Percentiles rank a stretch among this genome's conserved stretches.
phyloP scores from a whole-genome alignment of 2,113 vertebrate species.

The Dunckerocampus dactyliophorus region DNA sequence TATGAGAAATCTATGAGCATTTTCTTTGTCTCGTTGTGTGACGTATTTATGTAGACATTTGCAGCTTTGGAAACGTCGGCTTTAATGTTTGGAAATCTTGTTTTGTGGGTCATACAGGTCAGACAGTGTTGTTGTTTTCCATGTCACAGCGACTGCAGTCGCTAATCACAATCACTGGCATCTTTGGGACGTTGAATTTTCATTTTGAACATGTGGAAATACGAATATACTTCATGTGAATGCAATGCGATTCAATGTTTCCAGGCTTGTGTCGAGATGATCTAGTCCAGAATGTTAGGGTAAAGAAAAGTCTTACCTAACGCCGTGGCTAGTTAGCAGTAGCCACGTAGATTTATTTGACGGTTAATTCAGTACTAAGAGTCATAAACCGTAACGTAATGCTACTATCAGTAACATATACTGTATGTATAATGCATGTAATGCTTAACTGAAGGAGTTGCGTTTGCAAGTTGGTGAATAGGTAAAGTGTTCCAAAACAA shows the following conservation, averaged over 20 bases:
- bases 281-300: not conserved
- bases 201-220: not conserved
- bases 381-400: not conserved
- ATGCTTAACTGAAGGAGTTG: not conserved
- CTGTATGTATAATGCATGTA: not conserved
- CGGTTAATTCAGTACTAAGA: not conserved
- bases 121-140: conserved; percentile 61
- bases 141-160: conserved; percentile 38
- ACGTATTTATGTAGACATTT: rapidly evolving
- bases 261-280: not conserved
- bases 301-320: conserved; percentile 15
- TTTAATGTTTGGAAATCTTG: not conserved
- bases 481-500: no score
- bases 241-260: not conserved
- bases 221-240: rapidly evolving
- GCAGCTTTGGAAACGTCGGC: rapidly evolving
- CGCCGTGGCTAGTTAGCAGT: conserved; percentile 38
- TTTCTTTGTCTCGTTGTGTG: rapidly evolving
- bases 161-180: conserved; percentile 8
- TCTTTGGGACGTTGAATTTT: rapidly evolving
- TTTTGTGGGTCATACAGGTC: conserved; percentile 9
- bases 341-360: conserved; percentile 23
- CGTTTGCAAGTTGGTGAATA: no score
- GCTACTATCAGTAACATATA: no score
- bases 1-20: not conserved